Percentiles rank a stretch among this genome's conserved stretches.
Conservation (phyloP, 1,140 invertebrate genomes). For the Drosophila bocki region DNA sequence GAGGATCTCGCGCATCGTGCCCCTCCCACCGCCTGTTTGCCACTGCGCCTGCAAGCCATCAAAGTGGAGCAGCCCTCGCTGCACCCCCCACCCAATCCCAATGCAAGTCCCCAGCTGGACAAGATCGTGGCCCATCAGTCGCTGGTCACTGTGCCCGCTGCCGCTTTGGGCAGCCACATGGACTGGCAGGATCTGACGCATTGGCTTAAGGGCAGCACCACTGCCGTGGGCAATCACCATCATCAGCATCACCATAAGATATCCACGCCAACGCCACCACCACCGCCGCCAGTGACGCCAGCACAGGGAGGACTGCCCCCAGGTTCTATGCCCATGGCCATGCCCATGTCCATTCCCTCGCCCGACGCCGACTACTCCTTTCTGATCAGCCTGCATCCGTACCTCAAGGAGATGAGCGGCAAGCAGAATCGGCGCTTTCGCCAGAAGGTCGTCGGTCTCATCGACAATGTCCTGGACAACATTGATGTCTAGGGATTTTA, state of each 20-base stretch:
- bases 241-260: constrained; percentile 26
- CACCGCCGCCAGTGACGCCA: constrained; percentile 23
- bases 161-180: constrained; percentile 56
- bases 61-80: constrained; percentile 56
- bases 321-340: constrained; percentile 14
- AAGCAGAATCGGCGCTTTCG: constrained; percentile 80
- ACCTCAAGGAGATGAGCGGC: constrained; percentile 78
- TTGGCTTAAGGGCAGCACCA: constrained; percentile 53
- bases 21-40: constrained; percentile 29
- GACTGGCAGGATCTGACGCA: constrained; percentile 64
- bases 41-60: constrained; percentile 64
- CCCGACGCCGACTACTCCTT: constrained; percentile 79
- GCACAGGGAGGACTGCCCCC: not conserved
- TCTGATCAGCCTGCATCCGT: constrained; percentile 79
- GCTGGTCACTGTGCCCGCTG: constrained; percentile 59
- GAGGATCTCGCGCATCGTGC: not conserved
- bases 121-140: constrained; percentile 56
- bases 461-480: constrained; percentile 78
- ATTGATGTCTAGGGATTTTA: constrained; percentile 37
- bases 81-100: not conserved
- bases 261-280: constrained; percentile 34
- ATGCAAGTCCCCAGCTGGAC: constrained; percentile 16
- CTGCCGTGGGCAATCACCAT: not conserved
- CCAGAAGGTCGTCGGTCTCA: constrained; percentile 77
- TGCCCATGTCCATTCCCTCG: constrained; percentile 15